Base-by-base conservation (phyloP, 2,888 invertebrate species). In the Thalpophila matura region DNA sequence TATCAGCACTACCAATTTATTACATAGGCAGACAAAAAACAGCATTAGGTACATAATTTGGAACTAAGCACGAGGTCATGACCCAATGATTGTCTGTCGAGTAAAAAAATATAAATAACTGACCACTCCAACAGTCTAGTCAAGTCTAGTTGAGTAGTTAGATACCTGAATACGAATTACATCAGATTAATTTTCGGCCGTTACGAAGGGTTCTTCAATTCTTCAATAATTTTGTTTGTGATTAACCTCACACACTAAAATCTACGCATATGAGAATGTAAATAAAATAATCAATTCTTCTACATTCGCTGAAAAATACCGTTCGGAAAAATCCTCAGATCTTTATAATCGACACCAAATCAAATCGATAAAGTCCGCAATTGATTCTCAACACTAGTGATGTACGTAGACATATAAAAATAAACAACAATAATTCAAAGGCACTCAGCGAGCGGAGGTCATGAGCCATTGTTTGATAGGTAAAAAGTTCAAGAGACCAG, bases 401-500 rank as follows among this genome's bases (percentile, higher is more conserved):
- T 58, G 68, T 55, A 53, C 29, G 42, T 43, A 70, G 49, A 56
- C 68, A 42, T 49, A 74, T 54, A 70, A 70, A 89, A 89, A 88
- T 87, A 89, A 91, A 89, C 86, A 90, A 88, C 80, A 87, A 88
- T 86, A 83, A 87, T 81, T 86, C 83, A 86, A 81, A 75, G 74
- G 84, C 87, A 87, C 89, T 90, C 88, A 86, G 82, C 85, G 82
- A 81, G 83, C 79, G 83, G 88, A 88, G 92, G 90, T 91, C 92
- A 90, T 81, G 77, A 85, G 80, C 82, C 83, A 91, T 91, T 91
- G 91, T 91, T 82, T 84, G 85, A 69, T 72, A 42, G 54, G 65
- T 73, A 79, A 81, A 82, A 85, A 75, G 74, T 71, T 74, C 37
- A 54, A 77, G 69, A 61, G 73, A 69, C 85, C 84, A 84, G 66